Conservation (phyloP, 30 jellyfish, hydroid and myxozoan genomes). For the Haliclystus octoradiatus region DNA sequence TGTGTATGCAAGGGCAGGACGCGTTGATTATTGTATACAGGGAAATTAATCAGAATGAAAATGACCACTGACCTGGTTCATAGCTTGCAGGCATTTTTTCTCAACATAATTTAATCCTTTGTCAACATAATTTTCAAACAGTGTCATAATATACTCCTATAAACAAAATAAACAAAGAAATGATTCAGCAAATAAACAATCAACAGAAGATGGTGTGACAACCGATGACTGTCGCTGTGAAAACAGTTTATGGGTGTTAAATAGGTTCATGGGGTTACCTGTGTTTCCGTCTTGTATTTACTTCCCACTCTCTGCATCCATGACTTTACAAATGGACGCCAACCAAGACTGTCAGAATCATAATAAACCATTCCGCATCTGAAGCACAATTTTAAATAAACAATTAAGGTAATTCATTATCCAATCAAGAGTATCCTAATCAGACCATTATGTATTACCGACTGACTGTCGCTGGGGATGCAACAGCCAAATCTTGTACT, state of each 20-base stretch:
- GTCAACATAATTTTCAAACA: slow-evolving; percentile 63
- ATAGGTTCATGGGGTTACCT: slow-evolving; percentile 19
- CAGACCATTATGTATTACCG: slow-evolving; percentile 23
- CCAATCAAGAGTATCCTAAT: neutral
- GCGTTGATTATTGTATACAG: too few species aligned
- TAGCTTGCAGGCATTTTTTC: slow-evolving; percentile 78
- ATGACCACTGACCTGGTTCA: slow-evolving; percentile 73
- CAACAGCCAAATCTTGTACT: slow-evolving; percentile 90
- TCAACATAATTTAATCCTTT: slow-evolving; percentile 48
- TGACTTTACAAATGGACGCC: slow-evolving; percentile 77
- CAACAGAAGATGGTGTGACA: neutral
- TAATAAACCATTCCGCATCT: slow-evolving; percentile 96
- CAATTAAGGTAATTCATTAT: neutral
- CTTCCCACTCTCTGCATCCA: slow-evolving; percentile 81
- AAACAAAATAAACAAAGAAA: neutral
- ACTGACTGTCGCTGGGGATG: slow-evolving; percentile 96
- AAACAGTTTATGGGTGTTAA: neutral
- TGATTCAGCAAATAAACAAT: neutral
- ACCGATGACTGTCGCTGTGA: neutral
- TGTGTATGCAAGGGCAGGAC: too few species aligned
- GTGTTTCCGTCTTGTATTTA: slow-evolving; percentile 62
- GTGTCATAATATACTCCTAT: slow-evolving; percentile 59
- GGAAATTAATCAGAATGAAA: too few species aligned
- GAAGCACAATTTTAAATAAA: neutral
- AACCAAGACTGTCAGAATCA: slow-evolving; percentile 73